Base-by-base conservation (phyloP, 2,797 vertebrate species). In the Etheostoma nigrum region DNA sequence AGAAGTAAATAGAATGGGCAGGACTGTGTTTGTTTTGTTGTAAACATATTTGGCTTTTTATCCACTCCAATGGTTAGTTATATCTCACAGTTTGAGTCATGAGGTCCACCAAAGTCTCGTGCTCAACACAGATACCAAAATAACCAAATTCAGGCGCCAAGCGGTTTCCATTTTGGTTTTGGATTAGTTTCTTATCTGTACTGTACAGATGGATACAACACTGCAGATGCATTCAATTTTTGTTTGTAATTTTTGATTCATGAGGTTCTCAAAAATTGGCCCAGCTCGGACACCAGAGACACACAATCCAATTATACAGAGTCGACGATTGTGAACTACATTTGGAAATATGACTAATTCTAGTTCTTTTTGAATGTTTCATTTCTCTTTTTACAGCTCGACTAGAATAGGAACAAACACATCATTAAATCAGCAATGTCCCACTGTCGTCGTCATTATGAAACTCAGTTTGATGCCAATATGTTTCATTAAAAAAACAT, bases 181-280 rank as follows among this genome's bases (percentile, higher is more conserved):
- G 87, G 88, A 89, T 91, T 89, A 87, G 79, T 85, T 88, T 72
- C 85, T 90, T 92, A 93, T 93, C 90, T 81, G 73, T 67, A 79
- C 73, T 51, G 51, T 86, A 84, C 91, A 92, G 88, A 89, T 52
- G 86, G 83, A 87, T 44, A 76, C 85, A n/a, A 84, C 76, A 73
- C 68, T 51, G 74, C 73, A 72, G 47, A 86, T 68, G 72, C 82
- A 83, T 62, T 85, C 47, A 60, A 21, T 48, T 59, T 83, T 71
- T 59, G 81, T 71, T 69, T 63, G 66, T 83, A 72, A 55, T 81
- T 86, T 90, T 79, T 86, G 64, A 87, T 86, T 85, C 67, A 69
- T 10, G 59, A 77, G 81, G 78, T 89, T 67, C 12, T 68, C 13
- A 42, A 66, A 66, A 74, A 80, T 74, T 85, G 89, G 78, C 79